Evolutionary conservation across 1,140 invertebrate genomes (phyloP), one percentile per base, ranked within the genome.

Genomic region (Anadara kagoshimensis): DNA sequence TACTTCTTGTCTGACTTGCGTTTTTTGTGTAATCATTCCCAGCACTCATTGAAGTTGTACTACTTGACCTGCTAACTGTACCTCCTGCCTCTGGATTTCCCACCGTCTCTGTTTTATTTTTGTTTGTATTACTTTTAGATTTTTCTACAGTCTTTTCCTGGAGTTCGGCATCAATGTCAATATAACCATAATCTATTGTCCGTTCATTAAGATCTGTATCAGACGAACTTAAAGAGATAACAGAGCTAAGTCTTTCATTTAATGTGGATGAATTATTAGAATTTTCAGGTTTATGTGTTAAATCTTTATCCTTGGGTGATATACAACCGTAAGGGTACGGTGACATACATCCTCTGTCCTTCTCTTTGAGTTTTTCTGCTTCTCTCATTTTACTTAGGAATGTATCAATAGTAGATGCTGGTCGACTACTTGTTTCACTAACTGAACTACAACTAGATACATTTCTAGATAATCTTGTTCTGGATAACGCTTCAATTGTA

Each of bases 381-480:
- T 77, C 67, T 41, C 69, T 58, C 70, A 77, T 73, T 36, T 73
- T 73, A 12, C 47, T 43, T n/a, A 73, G 26, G 47, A 77, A 61
- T 16, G 75, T 56, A 41, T 77, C 61, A 43, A 73, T 73, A 1
- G 75, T 73, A 10, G 54, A 54, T 44, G 67, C 26, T 22, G 73
- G 65, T 36, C 58, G 20, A 36, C 66, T 72, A 49, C 51, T 56
- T 16, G 26, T 70, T 16, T 53, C 43, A 62, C 73, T 69, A 18
- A 54, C 51, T n/a, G 62, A 65, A 10, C 67, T 64, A 12, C 24
- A 26, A 12, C 41, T 36, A 0, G 63, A 67, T 20, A 49, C 53
- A 64, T 58, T 68, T 24, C 69, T 53, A n/a, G 75, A 63, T 36
- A 69, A 26, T 10, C 75, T 61, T 41, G 41, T 57, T 36, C 36